Evolutionary conservation across 2,888 invertebrate genomes (phyloP).

Genomic region (Drosophila subquinaria): DNA sequence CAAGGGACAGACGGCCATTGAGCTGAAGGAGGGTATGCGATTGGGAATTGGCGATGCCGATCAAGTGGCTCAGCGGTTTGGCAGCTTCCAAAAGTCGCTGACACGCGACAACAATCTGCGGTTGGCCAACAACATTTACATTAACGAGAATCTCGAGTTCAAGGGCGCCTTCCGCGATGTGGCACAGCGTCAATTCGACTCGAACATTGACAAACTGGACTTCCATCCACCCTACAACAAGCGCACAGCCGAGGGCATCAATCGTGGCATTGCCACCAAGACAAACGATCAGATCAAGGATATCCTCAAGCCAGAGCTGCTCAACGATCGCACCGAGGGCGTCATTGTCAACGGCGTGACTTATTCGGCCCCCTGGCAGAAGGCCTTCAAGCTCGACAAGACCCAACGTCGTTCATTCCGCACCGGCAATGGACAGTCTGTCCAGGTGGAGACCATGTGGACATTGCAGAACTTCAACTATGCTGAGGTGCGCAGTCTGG

Average conservation of each 20-base stretch:
- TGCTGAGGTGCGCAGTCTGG: conserved; percentile 85
- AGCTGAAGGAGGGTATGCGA: conserved; percentile 87
- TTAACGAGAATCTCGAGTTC: conserved; percentile 87
- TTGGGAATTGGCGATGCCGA: conserved; percentile 74
- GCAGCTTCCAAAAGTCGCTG: conserved; percentile 75
- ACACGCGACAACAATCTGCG: conserved; percentile 83
- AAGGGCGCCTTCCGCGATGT: conserved; percentile 87
- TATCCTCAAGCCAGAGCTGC: conserved; percentile 87
- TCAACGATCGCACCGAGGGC: conserved; percentile 82
- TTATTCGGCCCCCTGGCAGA: conserved; percentile 79
- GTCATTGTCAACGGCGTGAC: conserved; percentile 80
- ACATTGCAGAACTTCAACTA: conserved; percentile 84
- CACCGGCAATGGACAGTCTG: conserved; percentile 69
- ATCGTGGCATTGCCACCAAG: conserved; percentile 91
- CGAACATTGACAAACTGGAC: conserved; percentile 89
- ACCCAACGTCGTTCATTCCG: conserved; percentile 75
- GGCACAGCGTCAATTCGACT: conserved; percentile 88
- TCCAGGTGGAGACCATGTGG: conserved; percentile 83
- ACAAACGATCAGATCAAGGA: conserved; percentile 93
- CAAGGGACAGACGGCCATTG: conserved; percentile 87
- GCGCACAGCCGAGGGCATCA: conserved; percentile 88
- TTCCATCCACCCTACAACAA: conserved; percentile 87
- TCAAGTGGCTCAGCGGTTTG: conserved; percentile 74
- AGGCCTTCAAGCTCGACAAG: conserved; percentile 78
- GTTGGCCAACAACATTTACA: conserved; percentile 91